Evolutionary conservation across 2,113 vertebrate species (phyloP).

Genomic region (Dromiciops gliroides): DNA sequence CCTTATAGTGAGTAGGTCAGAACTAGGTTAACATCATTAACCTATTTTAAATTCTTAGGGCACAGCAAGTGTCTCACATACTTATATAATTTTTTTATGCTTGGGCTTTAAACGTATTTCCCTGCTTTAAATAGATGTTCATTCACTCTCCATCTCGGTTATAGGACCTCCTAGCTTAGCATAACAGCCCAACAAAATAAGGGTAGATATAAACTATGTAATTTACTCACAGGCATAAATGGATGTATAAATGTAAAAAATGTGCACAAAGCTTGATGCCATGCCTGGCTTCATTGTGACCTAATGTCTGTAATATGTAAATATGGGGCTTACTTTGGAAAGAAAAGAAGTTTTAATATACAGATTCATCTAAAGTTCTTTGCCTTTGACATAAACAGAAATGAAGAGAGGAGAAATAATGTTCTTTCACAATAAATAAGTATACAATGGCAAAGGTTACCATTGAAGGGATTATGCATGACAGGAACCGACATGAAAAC

Average conservation of each 20-base stretch:
- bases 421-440: constrained; percentile 82
- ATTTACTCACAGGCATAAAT: constrained; percentile 76
- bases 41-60: constrained; percentile 72
- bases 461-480: constrained; percentile 85
- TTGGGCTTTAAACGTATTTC: constrained; percentile 65
- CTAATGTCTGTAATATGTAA: constrained; percentile 79
- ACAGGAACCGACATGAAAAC: constrained; percentile 87
- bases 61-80: constrained; percentile 58
- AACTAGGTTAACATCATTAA: constrained; percentile 50
- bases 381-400: constrained; percentile 80
- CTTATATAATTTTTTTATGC: constrained; percentile 62
- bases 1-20: constrained; percentile 26
- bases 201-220: constrained; percentile 72
- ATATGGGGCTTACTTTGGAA: constrained; percentile 68
- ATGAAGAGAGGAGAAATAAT: constrained; percentile 79
- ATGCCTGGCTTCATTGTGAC: constrained; percentile 76
- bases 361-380: constrained; percentile 70
- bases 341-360: constrained; percentile 79
- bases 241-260: constrained; percentile 75
- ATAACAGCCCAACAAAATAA: constrained; percentile 72
- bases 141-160: constrained; percentile 62
- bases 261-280: constrained; percentile 73
- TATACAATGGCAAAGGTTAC: constrained; percentile 82
- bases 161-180: constrained; percentile 65
- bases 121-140: constrained; percentile 66